Base-by-base conservation (phyloP, 2,888 invertebrate genomes). In the Sipha maydis region DNA sequence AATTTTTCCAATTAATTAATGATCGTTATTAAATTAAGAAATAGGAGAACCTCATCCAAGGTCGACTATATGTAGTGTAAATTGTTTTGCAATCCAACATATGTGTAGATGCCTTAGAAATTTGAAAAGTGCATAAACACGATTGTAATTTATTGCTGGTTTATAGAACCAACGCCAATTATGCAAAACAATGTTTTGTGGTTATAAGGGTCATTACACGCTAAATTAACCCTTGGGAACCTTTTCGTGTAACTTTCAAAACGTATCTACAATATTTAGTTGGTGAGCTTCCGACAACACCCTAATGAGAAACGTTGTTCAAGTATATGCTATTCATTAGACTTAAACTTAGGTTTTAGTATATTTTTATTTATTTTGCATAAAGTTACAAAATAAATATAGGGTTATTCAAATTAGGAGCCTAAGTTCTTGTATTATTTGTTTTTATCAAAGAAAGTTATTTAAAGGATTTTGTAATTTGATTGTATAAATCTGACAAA, bases 201-300 rank as follows among this genome's bases (percentile, higher is more conserved):
- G 85, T 67, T 77, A 77, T 77, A 85, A 67, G 85, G 85, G 67
- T 69, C 85, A 77, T 85, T 85, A 77, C 67, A 77, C 77, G 76
- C 48, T 85, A 48, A 85, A 85, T 85, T 77, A 85, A 85, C 77
- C 48, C 77, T 67, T 48, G 77, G 77, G 77, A 85, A 85, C 85
- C 85, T 85, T 85, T 85, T 77, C 85, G 85, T 48, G 77, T 85
- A 85, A 85, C 85, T 85, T 85, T 85, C 85, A 67, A 85, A 85
- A 85, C 19, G 67, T 77, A 77, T 85, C 61, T 67, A 77, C 48
- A 48, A 76, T 85, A 85, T 85, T 85, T 77, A 67, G 76, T 84
- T 17, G 76, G 67, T 67, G 77, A 48, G 76, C 67, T 67, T 85
- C 67, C 85, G 67, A 85, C 85, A 85, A 85, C 85, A 77, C 67